Conservation (phyloP, 2,113 vertebrate species). For the Aythya baeri region DNA sequence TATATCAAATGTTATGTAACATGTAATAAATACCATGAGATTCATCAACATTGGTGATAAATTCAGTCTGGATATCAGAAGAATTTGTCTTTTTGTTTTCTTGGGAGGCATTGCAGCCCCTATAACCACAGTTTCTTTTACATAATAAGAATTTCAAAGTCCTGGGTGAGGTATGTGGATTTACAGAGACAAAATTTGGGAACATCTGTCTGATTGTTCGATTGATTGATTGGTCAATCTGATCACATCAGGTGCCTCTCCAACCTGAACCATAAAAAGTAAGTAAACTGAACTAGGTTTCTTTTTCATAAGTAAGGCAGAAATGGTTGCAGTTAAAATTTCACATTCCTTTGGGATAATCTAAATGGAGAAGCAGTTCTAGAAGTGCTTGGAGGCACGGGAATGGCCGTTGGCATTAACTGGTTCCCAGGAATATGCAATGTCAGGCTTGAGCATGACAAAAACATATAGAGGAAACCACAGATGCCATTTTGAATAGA, state of each 20-base stretch:
- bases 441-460: not conserved
- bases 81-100: not conserved
- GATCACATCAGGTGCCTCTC: not conserved
- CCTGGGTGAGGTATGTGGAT: not conserved
- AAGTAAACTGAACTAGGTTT: not conserved
- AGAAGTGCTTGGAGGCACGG: not conserved
- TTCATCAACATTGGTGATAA: not conserved
- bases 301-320: not conserved
- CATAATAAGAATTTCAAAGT: not conserved
- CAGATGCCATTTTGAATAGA: not conserved
- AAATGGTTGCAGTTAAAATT: not conserved
- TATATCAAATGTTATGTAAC: not conserved
- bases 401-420: not conserved
- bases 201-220: not conserved
- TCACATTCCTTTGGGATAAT: not conserved
- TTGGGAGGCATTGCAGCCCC: not conserved
- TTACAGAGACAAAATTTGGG: not conserved
- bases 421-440: not conserved
- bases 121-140: not conserved
- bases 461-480: not conserved
- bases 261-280: not conserved
- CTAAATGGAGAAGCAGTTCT: not conserved
- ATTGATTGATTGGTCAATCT: not conserved
- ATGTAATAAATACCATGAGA: not conserved
- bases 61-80: not conserved